phyloP scores from a whole-genome alignment of 2,113 vertebrate species.

The Halcyon malimbica region DNA sequence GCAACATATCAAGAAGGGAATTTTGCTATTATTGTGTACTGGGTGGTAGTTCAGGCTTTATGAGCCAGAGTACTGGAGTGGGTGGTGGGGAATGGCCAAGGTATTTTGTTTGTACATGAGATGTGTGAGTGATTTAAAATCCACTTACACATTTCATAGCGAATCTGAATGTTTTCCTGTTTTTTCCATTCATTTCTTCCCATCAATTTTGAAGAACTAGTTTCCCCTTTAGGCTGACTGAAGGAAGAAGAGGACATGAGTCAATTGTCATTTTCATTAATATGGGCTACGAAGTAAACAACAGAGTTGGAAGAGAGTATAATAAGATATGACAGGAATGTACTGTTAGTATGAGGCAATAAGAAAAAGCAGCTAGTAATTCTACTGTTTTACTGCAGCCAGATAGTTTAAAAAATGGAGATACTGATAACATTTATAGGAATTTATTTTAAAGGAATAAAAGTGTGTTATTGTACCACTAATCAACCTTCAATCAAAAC shows the following conservation, averaged over 20 bases:
- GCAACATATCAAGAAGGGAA: background rate
- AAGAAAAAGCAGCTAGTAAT: background rate
- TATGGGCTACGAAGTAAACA: background rate
- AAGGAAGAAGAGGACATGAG: background rate
- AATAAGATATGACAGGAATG: background rate
- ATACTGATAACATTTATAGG: background rate
- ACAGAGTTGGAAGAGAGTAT: background rate
- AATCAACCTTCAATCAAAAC: background rate
- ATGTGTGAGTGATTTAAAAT: background rate
- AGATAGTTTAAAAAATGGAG: background rate
- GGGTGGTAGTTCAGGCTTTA: background rate
- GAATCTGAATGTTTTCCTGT: background rate
- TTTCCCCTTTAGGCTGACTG: constrained; percentile 2
- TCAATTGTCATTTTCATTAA: background rate
- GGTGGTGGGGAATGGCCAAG: background rate
- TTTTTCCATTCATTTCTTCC: background rate
- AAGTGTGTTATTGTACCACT: background rate
- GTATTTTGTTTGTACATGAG: background rate
- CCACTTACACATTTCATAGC: background rate
- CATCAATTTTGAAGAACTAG: background rate
- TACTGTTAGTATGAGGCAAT: background rate
- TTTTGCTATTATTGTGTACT: background rate
- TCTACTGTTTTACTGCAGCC: background rate
- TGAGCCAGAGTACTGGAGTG: background rate
- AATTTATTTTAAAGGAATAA: background rate